Evolutionary conservation across 2,797 vertebrate species (phyloP).

Genomic region (Sparus aurata): DNA sequence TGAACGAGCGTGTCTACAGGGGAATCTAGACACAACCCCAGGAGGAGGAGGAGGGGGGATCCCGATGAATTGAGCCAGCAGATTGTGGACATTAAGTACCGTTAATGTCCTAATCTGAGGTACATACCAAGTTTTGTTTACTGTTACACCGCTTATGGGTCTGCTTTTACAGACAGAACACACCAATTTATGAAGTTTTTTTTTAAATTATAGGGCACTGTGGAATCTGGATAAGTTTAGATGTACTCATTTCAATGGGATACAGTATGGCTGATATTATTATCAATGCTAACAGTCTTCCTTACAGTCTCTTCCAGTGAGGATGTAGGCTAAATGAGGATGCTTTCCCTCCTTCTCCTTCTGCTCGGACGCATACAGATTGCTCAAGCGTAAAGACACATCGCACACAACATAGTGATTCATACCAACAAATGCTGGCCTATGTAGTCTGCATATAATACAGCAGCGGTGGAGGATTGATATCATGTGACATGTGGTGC

Average conservation of each 20-base stretch:
- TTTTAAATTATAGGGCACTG: too few relatives aligned
- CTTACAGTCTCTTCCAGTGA: not conserved
- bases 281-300: not conserved
- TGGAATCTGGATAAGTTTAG: not conserved
- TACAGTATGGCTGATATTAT: not conserved
- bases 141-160: too few relatives aligned
- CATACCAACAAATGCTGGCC: conserved; percentile 44
- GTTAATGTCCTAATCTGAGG: too few relatives aligned
- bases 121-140: too few relatives aligned
- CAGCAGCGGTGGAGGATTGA: conserved; percentile 49
- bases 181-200: too few relatives aligned
- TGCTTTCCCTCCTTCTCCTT: not conserved
- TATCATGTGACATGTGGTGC: conserved; percentile 65
- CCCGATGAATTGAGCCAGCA: too few relatives aligned
- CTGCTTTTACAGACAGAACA: too few relatives aligned
- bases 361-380: conserved; percentile 25
- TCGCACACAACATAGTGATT: conserved; percentile 54
- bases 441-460: conserved; percentile 14
- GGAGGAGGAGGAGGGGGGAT: too few relatives aligned
- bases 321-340: too few relatives aligned
- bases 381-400: conserved; percentile 15
- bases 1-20: too few relatives aligned
- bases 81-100: too few relatives aligned
- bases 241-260: not conserved
- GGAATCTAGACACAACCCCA: too few relatives aligned